These are phyloP conservation scores for Cyprinella venusta DNA, from an alignment of 2,797 vertebrate genomes.

Conservation along the genomic window DNA sequence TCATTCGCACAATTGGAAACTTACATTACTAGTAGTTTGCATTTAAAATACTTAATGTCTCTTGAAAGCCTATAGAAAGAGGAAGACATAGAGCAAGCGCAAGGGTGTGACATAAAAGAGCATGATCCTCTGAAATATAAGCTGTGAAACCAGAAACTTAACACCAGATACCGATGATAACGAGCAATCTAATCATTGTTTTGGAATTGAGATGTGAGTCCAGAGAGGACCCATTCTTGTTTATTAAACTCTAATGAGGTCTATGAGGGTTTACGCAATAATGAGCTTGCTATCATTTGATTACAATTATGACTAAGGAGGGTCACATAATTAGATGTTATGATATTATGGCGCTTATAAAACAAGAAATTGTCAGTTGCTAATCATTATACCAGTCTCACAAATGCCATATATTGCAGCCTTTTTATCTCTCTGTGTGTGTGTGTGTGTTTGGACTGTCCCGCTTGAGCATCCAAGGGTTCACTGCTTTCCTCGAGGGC, in stretches of 20 bases:
- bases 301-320: background rate
- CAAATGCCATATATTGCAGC: background rate
- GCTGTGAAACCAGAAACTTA: background rate
- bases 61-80: background rate
- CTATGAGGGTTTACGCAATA: slow-evolving; percentile 3
- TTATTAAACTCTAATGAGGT: slow-evolving; percentile 48
- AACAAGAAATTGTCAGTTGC: background rate
- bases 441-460: background rate
- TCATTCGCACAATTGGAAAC: background rate
- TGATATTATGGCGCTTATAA: background rate
- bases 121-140: background rate
- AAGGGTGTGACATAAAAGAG: background rate
- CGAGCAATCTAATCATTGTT: slow-evolving; percentile 35
- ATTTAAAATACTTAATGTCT: background rate
- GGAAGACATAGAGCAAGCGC: background rate
- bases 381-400: background rate
- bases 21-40: background rate
- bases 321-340: background rate
- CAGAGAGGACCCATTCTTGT: slow-evolving; percentile 11
- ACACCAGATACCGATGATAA: background rate
- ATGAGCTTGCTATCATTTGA: background rate
- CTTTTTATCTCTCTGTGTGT: background rate
- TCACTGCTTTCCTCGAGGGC: background rate
- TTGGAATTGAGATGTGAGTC: slow-evolving; percentile 24
- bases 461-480: background rate